Base-by-base conservation (phyloP, 1,140 invertebrate genomes). In the Eubasilissa regina region DNA sequence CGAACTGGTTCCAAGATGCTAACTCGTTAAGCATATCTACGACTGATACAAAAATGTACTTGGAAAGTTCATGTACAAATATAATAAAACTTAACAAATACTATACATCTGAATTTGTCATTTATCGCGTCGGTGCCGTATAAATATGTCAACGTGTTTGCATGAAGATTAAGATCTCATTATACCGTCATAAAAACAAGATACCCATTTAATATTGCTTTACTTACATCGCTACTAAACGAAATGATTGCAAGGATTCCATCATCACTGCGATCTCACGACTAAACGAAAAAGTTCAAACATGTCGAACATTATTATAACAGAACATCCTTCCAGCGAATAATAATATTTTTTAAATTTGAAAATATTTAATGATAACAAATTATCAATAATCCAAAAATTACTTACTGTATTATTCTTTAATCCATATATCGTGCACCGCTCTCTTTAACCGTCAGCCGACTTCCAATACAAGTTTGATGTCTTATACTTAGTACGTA, bases 1-100 rank as follows among this genome's bases (percentile, higher is more conserved):
- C 66, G 66, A 70, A 70, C 66, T 12, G 47, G 19, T 70, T 70
- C 17, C 44, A 51, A 70, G 66, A 48, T 53, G 47, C 53, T 62
- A 0, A 3, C 48, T 13, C 48, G 48, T 15, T 51, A 15, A 15
- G 48, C 48, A n/a, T 35, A 35, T 35, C 25, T 35, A 35, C 25
- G 25, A 35, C 25, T 35, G 25, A 15, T 15, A 51, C 11, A 13
- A 51, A 51, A 51, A 51, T 51, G n/a, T 51, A 13, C 1, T 15
- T 51, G 11, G 11, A 51, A 15, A 51, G 11, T 51, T 15, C 48
- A 3, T 15, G 48, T 51, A 15, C 48, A 15, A 51, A 35, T 35
- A 35, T 35, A 35, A 6, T 35, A 35, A 35, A 35, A 35, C 48
- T 51, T 12, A 13, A 51, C 48, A 70, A 53, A 51, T 35, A 51